Conservation (phyloP, 1,140 invertebrate species). For the Drosophila burlai region DNA sequence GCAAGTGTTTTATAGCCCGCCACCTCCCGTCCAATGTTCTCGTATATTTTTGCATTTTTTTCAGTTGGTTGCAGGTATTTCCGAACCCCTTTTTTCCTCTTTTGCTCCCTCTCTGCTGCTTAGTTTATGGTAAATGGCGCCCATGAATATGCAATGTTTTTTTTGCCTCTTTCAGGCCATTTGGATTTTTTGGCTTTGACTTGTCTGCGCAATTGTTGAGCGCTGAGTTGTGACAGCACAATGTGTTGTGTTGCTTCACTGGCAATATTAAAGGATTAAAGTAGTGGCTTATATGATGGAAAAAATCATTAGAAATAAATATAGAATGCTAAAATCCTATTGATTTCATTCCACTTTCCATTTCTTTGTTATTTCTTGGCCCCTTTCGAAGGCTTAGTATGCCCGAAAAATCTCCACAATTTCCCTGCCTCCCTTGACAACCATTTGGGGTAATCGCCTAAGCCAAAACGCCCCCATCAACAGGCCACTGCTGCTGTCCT, state of each 20-base stretch:
- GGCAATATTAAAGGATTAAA: conserved; percentile 26
- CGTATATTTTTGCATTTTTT: conserved; percentile 28
- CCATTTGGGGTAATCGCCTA: conserved; percentile 38
- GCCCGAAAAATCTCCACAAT: conserved; percentile 11
- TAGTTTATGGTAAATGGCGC: conserved; percentile 66
- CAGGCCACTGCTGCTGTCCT: conserved; percentile 3
- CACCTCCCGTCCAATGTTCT: conserved; percentile 27
- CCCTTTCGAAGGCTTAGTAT: neutral
- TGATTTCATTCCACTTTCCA: neutral
- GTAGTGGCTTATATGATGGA: neutral
- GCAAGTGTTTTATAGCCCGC: conserved; percentile 79
- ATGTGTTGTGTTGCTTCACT: conserved; percentile 7
- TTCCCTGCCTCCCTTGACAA: conserved; percentile 22
- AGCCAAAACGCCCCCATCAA: conserved; percentile 43
- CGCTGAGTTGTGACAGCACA: conserved; percentile 23
- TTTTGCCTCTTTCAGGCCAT: conserved; percentile 18
- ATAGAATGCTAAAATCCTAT: neutral
- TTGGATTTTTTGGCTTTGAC: conserved; percentile 38
- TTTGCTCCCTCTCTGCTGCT: conserved; percentile 48
- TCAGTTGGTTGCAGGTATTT: conserved; percentile 59
- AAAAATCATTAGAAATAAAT: neutral
- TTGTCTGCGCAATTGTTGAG: conserved; percentile 37
- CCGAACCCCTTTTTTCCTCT: conserved; percentile 10
- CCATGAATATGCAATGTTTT: conserved; percentile 71
- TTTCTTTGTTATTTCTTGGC: neutral